These are phyloP conservation scores for Argyra leucocephala DNA, from an alignment of 2,888 invertebrate genomes.

Conservation along the genomic window DNA sequence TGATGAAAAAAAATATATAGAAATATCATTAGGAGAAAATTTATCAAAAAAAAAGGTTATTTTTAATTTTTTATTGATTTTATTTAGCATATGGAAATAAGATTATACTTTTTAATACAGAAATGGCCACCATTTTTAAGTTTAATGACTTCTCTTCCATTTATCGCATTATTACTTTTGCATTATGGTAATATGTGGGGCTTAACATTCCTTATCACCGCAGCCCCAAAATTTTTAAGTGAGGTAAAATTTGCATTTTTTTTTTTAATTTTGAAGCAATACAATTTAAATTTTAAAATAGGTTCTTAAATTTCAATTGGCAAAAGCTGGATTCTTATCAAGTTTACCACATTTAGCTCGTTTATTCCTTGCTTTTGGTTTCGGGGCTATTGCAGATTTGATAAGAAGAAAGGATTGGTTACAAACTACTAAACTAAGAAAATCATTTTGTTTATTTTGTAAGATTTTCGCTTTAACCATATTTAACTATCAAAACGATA, in stretches of 20 bases:
- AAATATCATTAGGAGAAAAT: conserved; percentile 50
- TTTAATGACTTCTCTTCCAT: conserved; percentile 55
- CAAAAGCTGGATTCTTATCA: conserved; percentile 60
- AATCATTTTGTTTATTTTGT: conserved; percentile 58
- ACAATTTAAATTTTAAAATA: conserved; percentile 12
- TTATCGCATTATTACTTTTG: conserved; percentile 54
- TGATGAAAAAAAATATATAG: conserved; percentile 55
- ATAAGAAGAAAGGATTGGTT: conserved; percentile 46
- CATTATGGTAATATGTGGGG: conserved; percentile 73
- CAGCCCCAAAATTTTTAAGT: conserved; percentile 65
- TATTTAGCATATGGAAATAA: neutral
- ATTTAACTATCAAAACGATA: no score
- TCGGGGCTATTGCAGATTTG: conserved; percentile 60
- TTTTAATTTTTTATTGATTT: neutral
- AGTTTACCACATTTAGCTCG: conserved; percentile 63
- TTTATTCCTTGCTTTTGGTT: conserved; percentile 57
- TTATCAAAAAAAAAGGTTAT: conserved; percentile 50
- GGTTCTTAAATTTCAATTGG: conserved; percentile 59
- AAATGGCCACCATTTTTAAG: conserved; percentile 55
- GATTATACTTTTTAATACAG: conserved; percentile 40
- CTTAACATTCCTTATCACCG: conserved; percentile 64
- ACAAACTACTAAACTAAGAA: conserved; percentile 51
- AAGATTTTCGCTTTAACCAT: conserved; percentile 27
- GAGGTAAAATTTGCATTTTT: conserved; percentile 39
- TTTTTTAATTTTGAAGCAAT: neutral